Conservation (phyloP, 2,888 invertebrate species). For the Brachylomia viminalis region DNA sequence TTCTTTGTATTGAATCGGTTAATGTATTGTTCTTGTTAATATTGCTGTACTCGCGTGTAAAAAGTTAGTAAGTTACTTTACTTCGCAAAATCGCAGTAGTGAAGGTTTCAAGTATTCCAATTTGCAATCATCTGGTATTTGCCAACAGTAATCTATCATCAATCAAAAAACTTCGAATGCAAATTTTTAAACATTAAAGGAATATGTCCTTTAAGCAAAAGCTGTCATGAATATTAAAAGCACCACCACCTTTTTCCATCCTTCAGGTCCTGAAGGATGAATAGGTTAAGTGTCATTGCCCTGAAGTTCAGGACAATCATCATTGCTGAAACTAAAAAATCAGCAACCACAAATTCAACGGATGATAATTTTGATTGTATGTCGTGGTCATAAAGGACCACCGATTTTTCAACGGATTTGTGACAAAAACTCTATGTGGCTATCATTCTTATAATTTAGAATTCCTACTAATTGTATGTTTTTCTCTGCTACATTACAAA, state of each 20-base stretch:
- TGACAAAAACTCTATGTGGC: neutral
- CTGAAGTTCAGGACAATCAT: neutral
- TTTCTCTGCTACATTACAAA: neutral
- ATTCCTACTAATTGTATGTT: neutral
- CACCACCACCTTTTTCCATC: neutral
- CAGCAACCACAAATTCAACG: neutral
- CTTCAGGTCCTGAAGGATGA: neutral
- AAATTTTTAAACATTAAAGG: neutral
- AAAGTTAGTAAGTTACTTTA: no score
- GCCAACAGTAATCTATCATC: neutral
- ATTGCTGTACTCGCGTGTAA: neutral
- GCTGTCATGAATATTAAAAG: neutral
- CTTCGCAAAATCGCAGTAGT: no score
- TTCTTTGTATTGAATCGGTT: neutral
- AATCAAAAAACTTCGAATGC: no score
- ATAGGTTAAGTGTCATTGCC: neutral
- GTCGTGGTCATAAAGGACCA: neutral
- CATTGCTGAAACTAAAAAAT: neutral
- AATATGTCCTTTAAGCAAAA: neutral
- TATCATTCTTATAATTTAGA: neutral
- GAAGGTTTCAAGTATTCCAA: neutral
- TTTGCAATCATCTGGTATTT: neutral
- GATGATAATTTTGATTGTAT: neutral
- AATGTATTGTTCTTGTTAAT: neutral
- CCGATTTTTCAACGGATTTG: neutral